Conservation (phyloP, 1,140 invertebrate species). For the Drosophila willistoni region DNA sequence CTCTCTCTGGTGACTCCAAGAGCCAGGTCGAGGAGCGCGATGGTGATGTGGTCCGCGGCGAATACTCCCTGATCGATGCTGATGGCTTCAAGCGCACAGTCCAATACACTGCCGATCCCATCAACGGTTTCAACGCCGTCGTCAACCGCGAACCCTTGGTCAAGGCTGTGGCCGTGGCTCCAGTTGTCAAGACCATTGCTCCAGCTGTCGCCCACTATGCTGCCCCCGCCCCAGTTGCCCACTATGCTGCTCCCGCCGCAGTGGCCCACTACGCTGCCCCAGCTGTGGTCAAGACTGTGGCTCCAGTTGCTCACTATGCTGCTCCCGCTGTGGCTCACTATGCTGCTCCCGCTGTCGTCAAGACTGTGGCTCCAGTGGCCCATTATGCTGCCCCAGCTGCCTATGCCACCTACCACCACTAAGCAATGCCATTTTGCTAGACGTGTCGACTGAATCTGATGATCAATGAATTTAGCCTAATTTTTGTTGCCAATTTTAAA, state of each 20-base stretch:
- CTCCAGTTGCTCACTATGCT: constrained; percentile 43
- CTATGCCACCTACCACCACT: constrained; percentile 50
- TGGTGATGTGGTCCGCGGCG: constrained; percentile 84
- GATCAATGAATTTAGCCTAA: constrained; percentile 31
- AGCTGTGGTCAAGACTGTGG: constrained; percentile 19
- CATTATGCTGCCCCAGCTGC: constrained; percentile 62
- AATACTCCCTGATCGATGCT: constrained; percentile 68
- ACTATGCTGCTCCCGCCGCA: constrained; percentile 54
- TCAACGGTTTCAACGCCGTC: constrained; percentile 81
- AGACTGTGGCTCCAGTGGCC: constrained; percentile 18
- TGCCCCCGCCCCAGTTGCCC: constrained; percentile 36
- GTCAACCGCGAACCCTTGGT: constrained; percentile 78
- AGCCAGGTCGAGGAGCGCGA: constrained; percentile 85
- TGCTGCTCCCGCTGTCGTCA: background rate
- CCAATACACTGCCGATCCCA: constrained; percentile 77
- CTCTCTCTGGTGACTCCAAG: constrained; percentile 85
- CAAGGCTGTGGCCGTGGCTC: constrained; percentile 43
- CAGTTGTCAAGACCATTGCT: constrained; percentile 34
- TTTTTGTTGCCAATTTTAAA: constrained; percentile 27
- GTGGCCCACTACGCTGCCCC: constrained; percentile 60
- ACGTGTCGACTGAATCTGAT: constrained; percentile 35
- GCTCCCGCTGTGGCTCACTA: constrained; percentile 35
- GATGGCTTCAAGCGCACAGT: constrained; percentile 74
- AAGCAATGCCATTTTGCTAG: constrained; percentile 50
- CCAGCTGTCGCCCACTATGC: constrained; percentile 42